Evolutionary conservation across 2,113 vertebrate species (phyloP).

Genomic region (Muscicapa adusta): DNA sequence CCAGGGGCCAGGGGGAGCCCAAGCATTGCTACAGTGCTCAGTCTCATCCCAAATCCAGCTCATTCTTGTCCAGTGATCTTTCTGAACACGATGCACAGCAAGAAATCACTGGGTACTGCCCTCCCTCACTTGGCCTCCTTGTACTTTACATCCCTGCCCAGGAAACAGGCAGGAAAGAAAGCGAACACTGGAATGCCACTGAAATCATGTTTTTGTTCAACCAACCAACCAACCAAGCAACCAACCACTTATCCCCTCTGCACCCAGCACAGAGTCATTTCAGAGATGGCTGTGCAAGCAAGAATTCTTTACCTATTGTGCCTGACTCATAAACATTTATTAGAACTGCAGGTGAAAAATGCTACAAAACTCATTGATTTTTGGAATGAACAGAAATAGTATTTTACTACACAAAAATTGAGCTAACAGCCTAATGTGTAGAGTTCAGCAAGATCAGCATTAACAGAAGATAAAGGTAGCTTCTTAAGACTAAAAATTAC

Average conservation of each 20-base stretch:
- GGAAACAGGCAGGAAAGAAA: neutral
- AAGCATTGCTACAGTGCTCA: rapidly evolving
- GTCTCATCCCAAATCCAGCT: neutral
- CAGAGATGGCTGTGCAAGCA: neutral
- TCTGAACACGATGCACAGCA: neutral
- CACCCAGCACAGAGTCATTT: neutral
- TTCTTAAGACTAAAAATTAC: neutral
- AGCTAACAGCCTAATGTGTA: neutral
- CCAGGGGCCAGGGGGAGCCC: neutral
- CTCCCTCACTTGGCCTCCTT: neutral
- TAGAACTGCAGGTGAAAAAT: neutral
- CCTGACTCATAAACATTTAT: neutral
- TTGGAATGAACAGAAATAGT: neutral
- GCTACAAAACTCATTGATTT: neutral
- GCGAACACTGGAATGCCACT: neutral
- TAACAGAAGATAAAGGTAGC: neutral
- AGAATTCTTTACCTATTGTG: neutral
- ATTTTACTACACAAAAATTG: neutral
- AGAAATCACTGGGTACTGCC: neutral
- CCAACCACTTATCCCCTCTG: neutral
- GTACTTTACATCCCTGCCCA: neutral
- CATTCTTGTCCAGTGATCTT: neutral
- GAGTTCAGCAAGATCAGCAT: neutral
- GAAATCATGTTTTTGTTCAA: neutral
- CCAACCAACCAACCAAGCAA: neutral